A percentile compares a stretch with the other conserved stretches of the same genome.
Evolutionary conservation across 92 coral and sea anemone genomes (phyloP).

Genomic region (Pocillopora grandis): DNA sequence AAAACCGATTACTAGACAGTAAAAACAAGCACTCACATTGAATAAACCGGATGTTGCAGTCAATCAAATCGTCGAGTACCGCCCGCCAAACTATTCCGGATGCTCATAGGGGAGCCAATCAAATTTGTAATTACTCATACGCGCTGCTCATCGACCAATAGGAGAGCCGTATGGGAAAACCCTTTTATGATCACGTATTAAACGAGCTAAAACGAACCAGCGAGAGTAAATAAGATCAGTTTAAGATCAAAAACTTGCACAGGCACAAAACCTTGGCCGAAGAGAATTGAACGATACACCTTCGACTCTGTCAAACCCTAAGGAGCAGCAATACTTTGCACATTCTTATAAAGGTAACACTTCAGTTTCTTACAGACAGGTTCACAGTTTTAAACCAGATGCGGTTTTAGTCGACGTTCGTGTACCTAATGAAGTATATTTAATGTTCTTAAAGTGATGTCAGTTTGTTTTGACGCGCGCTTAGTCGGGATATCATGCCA

Average conservation of each 20-base stretch:
- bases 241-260: neutral
- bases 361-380: too few species aligned
- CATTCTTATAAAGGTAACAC: slow-evolving; percentile 1
- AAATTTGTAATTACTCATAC: neutral
- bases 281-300: neutral
- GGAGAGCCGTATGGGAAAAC: slow-evolving; percentile 22
- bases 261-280: neutral
- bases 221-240: neutral
- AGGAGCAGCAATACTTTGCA: slow-evolving; percentile 6
- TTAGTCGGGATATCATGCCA: neutral
- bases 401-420: neutral
- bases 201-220: slow-evolving; percentile 43
- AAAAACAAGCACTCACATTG: neutral
- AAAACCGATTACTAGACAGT: neutral
- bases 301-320: neutral
- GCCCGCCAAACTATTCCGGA: slow-evolving; percentile 9
- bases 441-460: neutral
- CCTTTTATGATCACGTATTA: neutral
- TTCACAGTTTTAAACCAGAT: too few species aligned
- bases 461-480: slow-evolving; percentile 10
- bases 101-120: neutral
- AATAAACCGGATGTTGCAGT: slow-evolving; percentile 37
- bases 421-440: neutral
- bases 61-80: slow-evolving; percentile 17
- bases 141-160: slow-evolving; percentile 1